phyloP scores from a whole-genome alignment of 2,888 invertebrate genomes.

The Polymixis flavicincta region DNA sequence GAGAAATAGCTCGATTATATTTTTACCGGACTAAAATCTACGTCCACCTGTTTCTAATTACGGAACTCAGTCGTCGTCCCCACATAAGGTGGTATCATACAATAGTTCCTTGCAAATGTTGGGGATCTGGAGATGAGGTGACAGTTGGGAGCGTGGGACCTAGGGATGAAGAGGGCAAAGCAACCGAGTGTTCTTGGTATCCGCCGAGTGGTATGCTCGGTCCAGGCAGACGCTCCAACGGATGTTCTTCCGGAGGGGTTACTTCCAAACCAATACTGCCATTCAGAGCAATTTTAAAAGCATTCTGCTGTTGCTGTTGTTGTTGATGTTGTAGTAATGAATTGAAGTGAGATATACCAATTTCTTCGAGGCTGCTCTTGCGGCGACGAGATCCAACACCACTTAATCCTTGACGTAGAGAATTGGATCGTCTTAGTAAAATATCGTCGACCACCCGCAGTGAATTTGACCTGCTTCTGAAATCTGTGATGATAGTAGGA shows the following conservation, averaged over 20 bases:
- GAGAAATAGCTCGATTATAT: constrained; percentile 55
- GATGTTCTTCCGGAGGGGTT: constrained; percentile 93
- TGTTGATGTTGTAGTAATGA: constrained; percentile 91
- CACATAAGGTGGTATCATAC: constrained; percentile 99
- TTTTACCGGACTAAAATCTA: constrained; percentile 75
- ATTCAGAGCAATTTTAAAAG: constrained; percentile 96
- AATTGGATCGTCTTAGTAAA: constrained; percentile 95
- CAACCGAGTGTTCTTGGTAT: constrained; percentile 88
- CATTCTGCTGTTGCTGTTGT: constrained; percentile 92
- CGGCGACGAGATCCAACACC: constrained; percentile 92
- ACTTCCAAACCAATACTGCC: constrained; percentile 96
- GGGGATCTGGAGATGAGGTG: constrained; percentile 90
- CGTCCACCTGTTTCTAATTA: constrained; percentile 93
- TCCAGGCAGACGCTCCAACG: constrained; percentile 87
- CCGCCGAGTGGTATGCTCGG: constrained; percentile 78
- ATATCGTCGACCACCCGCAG: constrained; percentile 96
- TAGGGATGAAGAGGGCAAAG: constrained; percentile 82
- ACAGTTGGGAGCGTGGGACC: constrained; percentile 80
- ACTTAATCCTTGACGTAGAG: constrained; percentile 95
- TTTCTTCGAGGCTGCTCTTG: constrained; percentile 96
- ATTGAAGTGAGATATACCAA: constrained; percentile 95
- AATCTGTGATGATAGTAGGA: constrained; percentile 95
- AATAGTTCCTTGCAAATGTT: constrained; percentile 96
- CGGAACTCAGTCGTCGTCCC: constrained; percentile 96
- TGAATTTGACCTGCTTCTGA: constrained; percentile 96